A percentile compares a stretch with the other conserved stretches of the same genome.
phyloP scores from a whole-genome alignment of 1,140 invertebrate genomes.

The Chionoecetes opilio region DNA sequence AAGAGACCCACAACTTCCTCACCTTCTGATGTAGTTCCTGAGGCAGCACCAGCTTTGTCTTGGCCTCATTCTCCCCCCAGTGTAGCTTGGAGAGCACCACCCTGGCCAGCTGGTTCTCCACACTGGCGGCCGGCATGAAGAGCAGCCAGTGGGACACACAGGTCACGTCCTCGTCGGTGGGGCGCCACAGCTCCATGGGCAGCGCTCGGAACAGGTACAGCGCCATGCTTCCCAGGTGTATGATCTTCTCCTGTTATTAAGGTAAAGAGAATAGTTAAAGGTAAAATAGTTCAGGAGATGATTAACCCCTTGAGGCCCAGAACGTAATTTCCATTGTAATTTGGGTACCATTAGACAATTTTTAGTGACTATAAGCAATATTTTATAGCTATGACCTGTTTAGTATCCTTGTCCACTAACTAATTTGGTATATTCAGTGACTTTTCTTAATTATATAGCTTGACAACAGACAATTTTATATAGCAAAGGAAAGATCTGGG shows the following conservation, averaged over 20 bases:
- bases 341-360: too few species aligned
- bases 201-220: conserved; percentile 91
- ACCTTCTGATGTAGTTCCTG: conserved; percentile 86
- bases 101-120: conserved; percentile 89
- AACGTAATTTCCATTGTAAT: too few species aligned
- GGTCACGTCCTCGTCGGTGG: conserved; percentile 88
- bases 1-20: background rate
- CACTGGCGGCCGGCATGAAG: conserved; percentile 85
- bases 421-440: too few species aligned
- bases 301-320: too few species aligned
- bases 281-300: too few species aligned
- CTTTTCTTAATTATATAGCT: too few species aligned
- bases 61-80: conserved; percentile 87
- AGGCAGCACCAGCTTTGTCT: conserved; percentile 86
- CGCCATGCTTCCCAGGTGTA: conserved; percentile 82
- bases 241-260: conserved; percentile 81
- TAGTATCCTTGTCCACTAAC: too few species aligned
- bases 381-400: too few species aligned
- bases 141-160: conserved; percentile 89
- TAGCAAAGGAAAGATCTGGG: too few species aligned
- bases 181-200: conserved; percentile 89
- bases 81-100: conserved; percentile 89
- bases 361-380: too few species aligned
- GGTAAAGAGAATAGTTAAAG: too few species aligned
- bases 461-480: too few species aligned